Percentiles rank a stretch among this genome's conserved stretches.
These are phyloP conservation scores for Berghia stephanieae DNA, from an alignment of 1,140 invertebrate species.

Conservation along the genomic window DNA sequence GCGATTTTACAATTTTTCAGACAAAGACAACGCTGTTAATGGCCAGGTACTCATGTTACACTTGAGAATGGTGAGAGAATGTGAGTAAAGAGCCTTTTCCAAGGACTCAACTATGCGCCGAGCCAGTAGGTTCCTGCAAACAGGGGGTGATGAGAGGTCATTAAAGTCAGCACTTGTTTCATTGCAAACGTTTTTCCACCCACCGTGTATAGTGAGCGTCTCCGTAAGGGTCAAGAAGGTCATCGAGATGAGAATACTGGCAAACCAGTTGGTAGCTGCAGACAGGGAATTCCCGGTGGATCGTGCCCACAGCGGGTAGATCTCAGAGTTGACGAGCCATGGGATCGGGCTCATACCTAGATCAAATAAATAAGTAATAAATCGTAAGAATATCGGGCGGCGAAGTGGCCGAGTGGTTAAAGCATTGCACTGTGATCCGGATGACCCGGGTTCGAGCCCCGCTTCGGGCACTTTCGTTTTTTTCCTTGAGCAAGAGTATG, in stretches of 20 bases:
- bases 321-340: conserved; percentile 75
- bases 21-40: no score
- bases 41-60: no score
- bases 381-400: background rate
- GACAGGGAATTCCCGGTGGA: conserved; percentile 70
- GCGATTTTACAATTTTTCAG: no score
- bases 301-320: conserved; percentile 74
- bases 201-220: conserved; percentile 69
- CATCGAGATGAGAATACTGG: conserved; percentile 72
- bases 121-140: conserved; percentile 77
- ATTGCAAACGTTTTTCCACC: conserved; percentile 21
- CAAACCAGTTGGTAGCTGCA: conserved; percentile 73
- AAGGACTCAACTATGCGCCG: no score
- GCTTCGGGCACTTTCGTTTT: no score
- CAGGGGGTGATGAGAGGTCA: background rate
- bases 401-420: no score
- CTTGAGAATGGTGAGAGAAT: no score
- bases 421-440: no score
- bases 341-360: conserved; percentile 74
- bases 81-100: no score
- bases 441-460: no score
- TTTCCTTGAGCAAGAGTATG: no score
- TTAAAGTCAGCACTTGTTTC: background rate
- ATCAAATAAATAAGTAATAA: background rate
- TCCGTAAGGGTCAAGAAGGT: conserved; percentile 71